Evolutionary conservation across 92 coral and sea anemone species (phyloP).

Genomic region (Virgularia gustaviana): DNA sequence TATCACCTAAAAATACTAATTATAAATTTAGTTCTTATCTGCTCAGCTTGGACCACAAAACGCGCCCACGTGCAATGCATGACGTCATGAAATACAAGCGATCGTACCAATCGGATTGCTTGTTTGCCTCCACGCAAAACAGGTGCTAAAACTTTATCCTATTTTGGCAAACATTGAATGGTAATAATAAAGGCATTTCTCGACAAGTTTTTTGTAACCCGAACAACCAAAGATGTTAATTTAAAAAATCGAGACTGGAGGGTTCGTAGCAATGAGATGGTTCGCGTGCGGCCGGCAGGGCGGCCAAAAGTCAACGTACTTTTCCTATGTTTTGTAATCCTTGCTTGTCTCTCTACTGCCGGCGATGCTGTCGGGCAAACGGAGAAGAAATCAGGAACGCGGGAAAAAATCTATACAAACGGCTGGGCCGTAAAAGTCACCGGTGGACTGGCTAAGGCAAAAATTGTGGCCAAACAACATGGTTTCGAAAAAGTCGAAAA

Average conservation of each 20-base stretch:
- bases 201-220: not conserved
- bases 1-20: too few relatives aligned
- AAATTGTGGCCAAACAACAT: constrained; percentile 76
- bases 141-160: constrained; percentile 16
- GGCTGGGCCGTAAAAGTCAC: constrained; percentile 92
- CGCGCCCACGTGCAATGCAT: not conserved
- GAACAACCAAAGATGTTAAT: constrained; percentile 11
- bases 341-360: constrained; percentile 30
- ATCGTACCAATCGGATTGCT: constrained; percentile 3
- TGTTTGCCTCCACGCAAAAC: not conserved
- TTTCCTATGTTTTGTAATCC: constrained; percentile 41
- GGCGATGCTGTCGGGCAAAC: constrained; percentile 28
- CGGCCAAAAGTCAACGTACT: constrained; percentile 61
- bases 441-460: constrained; percentile 82
- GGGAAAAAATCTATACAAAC: constrained; percentile 78
- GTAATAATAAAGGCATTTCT: constrained; percentile 19
- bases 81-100: not conserved
- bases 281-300: constrained; percentile 68
- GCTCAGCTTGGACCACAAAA: not conserved
- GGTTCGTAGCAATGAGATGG: constrained; percentile 96
- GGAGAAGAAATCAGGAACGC: too few relatives aligned
- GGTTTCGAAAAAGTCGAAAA: constrained; percentile 87
- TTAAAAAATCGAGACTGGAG: constrained; percentile 42
- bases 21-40: constrained; percentile 39
- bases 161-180: constrained; percentile 1